These are phyloP conservation scores for Alviniconcha strummeri DNA, from an alignment of 2,888 invertebrate species.

Conservation along the genomic window DNA sequence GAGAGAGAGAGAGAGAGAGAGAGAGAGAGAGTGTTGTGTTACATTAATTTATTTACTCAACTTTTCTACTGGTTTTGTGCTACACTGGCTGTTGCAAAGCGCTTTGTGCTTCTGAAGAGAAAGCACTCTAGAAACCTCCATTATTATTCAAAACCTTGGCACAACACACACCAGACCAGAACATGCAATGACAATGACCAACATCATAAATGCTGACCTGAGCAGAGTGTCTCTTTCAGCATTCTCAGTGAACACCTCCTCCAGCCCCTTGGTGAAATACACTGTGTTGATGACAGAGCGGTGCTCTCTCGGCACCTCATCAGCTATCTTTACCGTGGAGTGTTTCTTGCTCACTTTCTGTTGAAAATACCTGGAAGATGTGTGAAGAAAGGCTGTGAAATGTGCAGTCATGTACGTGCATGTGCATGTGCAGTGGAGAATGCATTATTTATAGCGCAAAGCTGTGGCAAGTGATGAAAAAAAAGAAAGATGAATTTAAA, in stretches of 20 bases:
- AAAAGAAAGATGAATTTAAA: background rate
- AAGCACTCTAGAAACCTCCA: too few species aligned
- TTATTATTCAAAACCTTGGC: too few species aligned
- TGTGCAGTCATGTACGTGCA: background rate
- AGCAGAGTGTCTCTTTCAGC: conserved; percentile 64
- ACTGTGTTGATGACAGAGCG: conserved; percentile 68
- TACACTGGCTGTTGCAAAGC: too few species aligned
- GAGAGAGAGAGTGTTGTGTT: too few species aligned
- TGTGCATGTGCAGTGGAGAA: background rate
- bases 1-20: too few species aligned
- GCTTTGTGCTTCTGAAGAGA: too few species aligned
- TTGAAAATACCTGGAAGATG: conserved; percentile 68
- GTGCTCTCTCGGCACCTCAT: conserved; percentile 73
- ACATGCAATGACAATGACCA: too few species aligned
- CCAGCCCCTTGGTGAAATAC: conserved; percentile 68
- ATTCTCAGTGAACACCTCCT: conserved; percentile 69
- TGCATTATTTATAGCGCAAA: too few species aligned
- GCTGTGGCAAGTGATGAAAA: too few species aligned
- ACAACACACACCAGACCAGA: too few species aligned
- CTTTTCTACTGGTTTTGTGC: too few species aligned
- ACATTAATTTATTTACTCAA: too few species aligned
- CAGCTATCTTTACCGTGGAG: conserved; percentile 73
- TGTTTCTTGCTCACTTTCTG: conserved; percentile 69
- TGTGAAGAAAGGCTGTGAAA: background rate
- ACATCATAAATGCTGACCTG: conserved; percentile 52